Evolutionary conservation across 2,888 invertebrate species (phyloP).

Genomic region (Drosophila crucigera): DNA sequence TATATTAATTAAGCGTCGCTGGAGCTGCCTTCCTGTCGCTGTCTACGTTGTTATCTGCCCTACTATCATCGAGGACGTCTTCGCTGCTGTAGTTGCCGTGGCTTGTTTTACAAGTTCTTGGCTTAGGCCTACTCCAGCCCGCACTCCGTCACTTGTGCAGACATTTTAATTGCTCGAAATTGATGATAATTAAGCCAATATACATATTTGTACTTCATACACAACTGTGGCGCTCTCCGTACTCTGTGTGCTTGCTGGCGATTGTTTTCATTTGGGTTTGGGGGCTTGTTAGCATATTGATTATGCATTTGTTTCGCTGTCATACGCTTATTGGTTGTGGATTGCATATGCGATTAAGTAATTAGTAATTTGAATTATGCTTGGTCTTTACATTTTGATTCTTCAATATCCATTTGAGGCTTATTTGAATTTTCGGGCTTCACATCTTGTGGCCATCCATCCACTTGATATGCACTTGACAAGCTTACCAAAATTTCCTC

Average conservation of each 20-base stretch:
- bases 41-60: constrained; percentile 70
- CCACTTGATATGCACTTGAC: constrained; percentile 2
- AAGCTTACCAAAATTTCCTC: constrained; percentile 13
- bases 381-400: constrained; percentile 4
- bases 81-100: constrained; percentile 55
- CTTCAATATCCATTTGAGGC: constrained; percentile 8
- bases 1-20: constrained; percentile 80
- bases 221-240: neutral
- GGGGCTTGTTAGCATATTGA: constrained; percentile 63
- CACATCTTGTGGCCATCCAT: neutral
- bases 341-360: constrained; percentile 47
- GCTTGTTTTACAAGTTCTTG: constrained; percentile 73
- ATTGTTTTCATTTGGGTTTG: constrained; percentile 47
- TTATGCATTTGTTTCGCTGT: constrained; percentile 70
- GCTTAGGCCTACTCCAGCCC: constrained; percentile 52
- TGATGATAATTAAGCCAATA: constrained; percentile 82
- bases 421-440: neutral
- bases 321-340: constrained; percentile 50
- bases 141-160: constrained; percentile 42
- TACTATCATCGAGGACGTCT: constrained; percentile 74
- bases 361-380: constrained; percentile 45
- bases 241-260: neutral
- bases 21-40: constrained; percentile 65
- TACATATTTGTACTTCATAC: constrained; percentile 71
- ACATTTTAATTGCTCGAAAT: constrained; percentile 79